Percentiles rank a stretch among this genome's conserved stretches.
These are phyloP conservation scores for Melipona beecheii DNA, from an alignment of 2,888 invertebrate genomes.

Conservation along the genomic window DNA sequence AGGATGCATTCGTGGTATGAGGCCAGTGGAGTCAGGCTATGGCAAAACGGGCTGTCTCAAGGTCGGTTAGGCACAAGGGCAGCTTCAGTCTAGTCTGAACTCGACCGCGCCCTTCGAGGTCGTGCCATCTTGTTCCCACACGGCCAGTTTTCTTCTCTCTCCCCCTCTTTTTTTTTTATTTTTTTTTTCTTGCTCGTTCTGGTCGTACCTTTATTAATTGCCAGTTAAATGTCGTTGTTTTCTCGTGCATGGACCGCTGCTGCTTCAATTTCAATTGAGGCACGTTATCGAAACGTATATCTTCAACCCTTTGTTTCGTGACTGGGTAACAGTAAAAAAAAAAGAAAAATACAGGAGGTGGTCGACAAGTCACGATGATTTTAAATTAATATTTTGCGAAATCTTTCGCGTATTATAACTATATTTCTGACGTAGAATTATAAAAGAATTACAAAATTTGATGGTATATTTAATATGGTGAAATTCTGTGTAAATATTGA, in stretches of 20 bases:
- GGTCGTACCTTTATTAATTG: slow-evolving; percentile 49
- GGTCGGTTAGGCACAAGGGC: slow-evolving; percentile 82
- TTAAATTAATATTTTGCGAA: too few relatives aligned
- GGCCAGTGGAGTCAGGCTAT: slow-evolving; percentile 67
- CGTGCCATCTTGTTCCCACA: slow-evolving; percentile 75
- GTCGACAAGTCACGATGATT: background rate
- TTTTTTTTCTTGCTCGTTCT: too few relatives aligned
- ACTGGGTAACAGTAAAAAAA: background rate
- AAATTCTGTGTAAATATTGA: background rate
- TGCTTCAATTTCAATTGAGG: slow-evolving; percentile 24
- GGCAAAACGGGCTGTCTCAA: slow-evolving; percentile 79
- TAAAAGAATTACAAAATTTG: too few relatives aligned
- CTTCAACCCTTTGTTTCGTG: slow-evolving; percentile 7
- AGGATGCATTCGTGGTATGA: slow-evolving; percentile 72
- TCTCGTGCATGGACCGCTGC: background rate
- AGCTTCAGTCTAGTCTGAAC: slow-evolving; percentile 80
- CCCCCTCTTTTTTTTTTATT: background rate
- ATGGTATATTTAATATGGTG: background rate
- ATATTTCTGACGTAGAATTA: too few relatives aligned
- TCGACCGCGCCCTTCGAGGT: slow-evolving; percentile 82
- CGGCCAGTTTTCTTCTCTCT: slow-evolving; percentile 49
- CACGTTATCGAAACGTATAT: background rate
- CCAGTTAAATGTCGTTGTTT: slow-evolving; percentile 37
- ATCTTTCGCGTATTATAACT: background rate
- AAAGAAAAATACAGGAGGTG: background rate